Evolutionary conservation across 2,797 vertebrate genomes (phyloP), one percentile per base, ranked within the genome.

Genomic region (Neosilurus hyrtlii): DNA sequence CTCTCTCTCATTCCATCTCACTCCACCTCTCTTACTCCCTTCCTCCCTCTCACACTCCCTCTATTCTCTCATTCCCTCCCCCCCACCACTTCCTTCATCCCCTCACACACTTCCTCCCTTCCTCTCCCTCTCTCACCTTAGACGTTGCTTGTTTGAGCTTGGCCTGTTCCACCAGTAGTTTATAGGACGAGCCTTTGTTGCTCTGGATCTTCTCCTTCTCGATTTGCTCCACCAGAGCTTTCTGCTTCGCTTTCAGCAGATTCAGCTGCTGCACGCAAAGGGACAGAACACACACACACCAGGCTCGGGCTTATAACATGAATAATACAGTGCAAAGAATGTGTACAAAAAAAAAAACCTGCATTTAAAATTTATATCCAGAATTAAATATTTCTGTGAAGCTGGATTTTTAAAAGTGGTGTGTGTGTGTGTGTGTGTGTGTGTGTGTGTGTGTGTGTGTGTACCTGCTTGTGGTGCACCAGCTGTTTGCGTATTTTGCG

Each of bases 131-230:
- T 16, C 90, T 93, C 92, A 99, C 98, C 97, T 99, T 99, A 87
- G 98, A 99, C 61, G 98, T 99, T 87, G 98, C 98, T 92, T 99
- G 98, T 90, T 99, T 99, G 88, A 99, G 95, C 92, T 99, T 99
- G 93, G 98, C 98, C 93, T 99, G 98, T 88, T 99, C 98, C 90
- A 99, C 97, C 92, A 99, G 94, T 89, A 99, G 96, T 92, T 99
- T 99, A 92, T 99, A 99, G 82, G 98, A 99, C 87, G 97, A 99
- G 91, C 98, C 98, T 93, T 99, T 99, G 95, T 98, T 99, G 95
- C 97, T 99, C 91, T 99, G 98, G 91, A 98, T 97, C 95, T 99
- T 99, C 93, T 99, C 98, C 94, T 99, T 99, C 94, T 99, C 98
- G 83, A 99, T 99, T 91, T 99, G 98, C 93, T 99, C 98, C 91